Evolutionary conservation across 2,888 invertebrate genomes (phyloP).

Genomic region (Falcaria lacertinaria): DNA sequence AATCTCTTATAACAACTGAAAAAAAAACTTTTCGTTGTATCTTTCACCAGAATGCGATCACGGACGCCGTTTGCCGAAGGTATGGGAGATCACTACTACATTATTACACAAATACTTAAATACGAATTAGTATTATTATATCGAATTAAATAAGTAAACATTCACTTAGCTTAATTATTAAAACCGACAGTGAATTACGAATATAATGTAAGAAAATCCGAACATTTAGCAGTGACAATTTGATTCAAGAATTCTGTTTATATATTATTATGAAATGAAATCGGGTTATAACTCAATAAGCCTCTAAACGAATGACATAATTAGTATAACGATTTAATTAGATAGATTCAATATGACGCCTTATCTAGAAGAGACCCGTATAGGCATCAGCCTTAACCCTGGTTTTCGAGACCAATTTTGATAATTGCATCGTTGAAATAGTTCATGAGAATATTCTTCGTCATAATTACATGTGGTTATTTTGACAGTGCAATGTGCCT

Average conservation of each 20-base stretch:
- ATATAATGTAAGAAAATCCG: slow-evolving; percentile 46
- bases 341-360: slow-evolving; percentile 12
- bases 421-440: slow-evolving; percentile 11
- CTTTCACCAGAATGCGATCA: slow-evolving; percentile 33
- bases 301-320: slow-evolving; percentile 19
- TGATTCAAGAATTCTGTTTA: slow-evolving; percentile 10
- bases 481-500: slow-evolving; percentile 48
- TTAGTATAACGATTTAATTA: slow-evolving; percentile 32
- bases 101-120: slow-evolving; percentile 75
- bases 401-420: slow-evolving; percentile 18
- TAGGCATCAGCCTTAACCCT: slow-evolving; percentile 24
- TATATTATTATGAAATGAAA: slow-evolving; percentile 1
- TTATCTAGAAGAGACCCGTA: slow-evolving; percentile 24
- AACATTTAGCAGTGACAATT: slow-evolving; percentile 33
- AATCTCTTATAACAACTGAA: slow-evolving; percentile 36
- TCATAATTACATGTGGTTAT: slow-evolving; percentile 23
- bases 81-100: slow-evolving; percentile 78
- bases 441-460: neutral
- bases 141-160: slow-evolving; percentile 78
- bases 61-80: slow-evolving; percentile 67
- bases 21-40: slow-evolving; percentile 75
- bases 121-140: slow-evolving; percentile 72
- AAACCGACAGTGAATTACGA: slow-evolving; percentile 64
- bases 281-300: slow-evolving; percentile 11
- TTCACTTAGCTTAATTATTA: slow-evolving; percentile 77